Evolutionary conservation across 1,140 invertebrate genomes (phyloP).

Genomic region (Zaprionus nigranus): DNA sequence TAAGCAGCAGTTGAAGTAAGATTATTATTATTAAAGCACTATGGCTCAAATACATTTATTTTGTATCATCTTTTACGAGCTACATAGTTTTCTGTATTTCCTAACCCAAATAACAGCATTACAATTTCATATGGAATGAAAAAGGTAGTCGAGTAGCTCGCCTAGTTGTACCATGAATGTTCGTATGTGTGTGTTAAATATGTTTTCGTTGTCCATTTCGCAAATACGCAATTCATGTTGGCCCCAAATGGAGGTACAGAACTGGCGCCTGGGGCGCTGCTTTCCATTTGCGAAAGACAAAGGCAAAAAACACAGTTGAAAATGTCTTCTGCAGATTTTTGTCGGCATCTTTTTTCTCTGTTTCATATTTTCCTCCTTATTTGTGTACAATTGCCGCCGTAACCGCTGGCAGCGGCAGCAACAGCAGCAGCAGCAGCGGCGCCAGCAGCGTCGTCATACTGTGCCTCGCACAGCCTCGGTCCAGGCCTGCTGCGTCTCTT

Average conservation of each 20-base stretch:
- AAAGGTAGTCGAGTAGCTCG: conserved; percentile 5
- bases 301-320: conserved; percentile 55
- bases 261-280: conserved; percentile 49
- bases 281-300: conserved; percentile 57
- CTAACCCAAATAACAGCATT: not conserved
- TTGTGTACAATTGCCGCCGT: conserved; percentile 47
- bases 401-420: conserved; percentile 16
- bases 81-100: no score
- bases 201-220: conserved; percentile 29
- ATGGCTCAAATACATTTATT: not conserved
- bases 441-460: not conserved
- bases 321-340: conserved; percentile 70
- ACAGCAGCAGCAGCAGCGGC: not conserved
- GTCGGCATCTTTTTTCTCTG: conserved; percentile 46
- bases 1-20: not conserved
- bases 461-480: conserved; percentile 9
- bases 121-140: not conserved
- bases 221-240: conserved; percentile 27
- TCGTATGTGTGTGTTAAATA: not conserved
- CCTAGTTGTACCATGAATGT: conserved; percentile 9
- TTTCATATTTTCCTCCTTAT: conserved; percentile 36
- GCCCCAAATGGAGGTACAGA: conserved; percentile 20
- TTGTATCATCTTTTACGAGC: not conserved
- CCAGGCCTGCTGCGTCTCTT: not conserved
- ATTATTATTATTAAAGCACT: not conserved